These are phyloP conservation scores for Rafetus swinhoei DNA, from an alignment of 2,113 vertebrate genomes.

Conservation along the genomic window DNA sequence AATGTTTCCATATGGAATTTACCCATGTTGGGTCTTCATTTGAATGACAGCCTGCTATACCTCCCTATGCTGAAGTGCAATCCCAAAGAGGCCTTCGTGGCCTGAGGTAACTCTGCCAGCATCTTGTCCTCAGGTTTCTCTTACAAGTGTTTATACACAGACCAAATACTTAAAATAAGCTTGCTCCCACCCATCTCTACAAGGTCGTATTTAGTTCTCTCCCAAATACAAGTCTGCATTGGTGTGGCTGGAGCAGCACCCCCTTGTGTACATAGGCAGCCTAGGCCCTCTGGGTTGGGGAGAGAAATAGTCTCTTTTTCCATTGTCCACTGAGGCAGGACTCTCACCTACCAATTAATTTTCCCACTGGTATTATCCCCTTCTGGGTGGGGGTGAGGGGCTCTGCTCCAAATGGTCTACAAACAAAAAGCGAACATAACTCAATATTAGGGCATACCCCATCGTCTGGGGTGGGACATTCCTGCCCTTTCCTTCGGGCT, in stretches of 20 bases:
- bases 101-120: neutral
- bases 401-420: neutral
- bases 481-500: neutral
- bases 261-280: neutral
- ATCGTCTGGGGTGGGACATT: neutral
- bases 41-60: neutral
- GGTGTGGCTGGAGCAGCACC: neutral
- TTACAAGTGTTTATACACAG: neutral
- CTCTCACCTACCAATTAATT: neutral
- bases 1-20: conserved; percentile 36
- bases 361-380: neutral
- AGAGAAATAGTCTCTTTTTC: neutral
- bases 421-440: neutral
- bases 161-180: neutral
- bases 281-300: too few relatives aligned
- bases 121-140: neutral
- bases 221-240: neutral
- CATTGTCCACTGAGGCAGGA: neutral
- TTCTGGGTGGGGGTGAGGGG: neutral
- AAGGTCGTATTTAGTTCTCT: neutral
- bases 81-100: neutral
- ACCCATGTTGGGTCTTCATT: conserved; percentile 6
- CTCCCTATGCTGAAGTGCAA: neutral
- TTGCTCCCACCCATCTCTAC: neutral
- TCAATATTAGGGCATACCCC: neutral